phyloP scores from a whole-genome alignment of 2,113 vertebrate species.

The Eretmochelys imbricata region DNA sequence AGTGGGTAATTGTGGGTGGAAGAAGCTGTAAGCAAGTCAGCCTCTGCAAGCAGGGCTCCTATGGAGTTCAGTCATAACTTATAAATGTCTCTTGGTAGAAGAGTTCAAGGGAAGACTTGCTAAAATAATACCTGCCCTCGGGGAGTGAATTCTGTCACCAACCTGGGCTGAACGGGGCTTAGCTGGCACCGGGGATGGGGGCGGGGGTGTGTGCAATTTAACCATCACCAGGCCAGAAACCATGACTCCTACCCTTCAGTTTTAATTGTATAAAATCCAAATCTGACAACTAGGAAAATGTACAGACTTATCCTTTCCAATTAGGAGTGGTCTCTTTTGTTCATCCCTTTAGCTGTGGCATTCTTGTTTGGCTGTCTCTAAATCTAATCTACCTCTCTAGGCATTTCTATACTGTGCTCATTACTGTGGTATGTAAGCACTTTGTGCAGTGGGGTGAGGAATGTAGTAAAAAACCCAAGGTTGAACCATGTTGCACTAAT shows the following conservation, averaged over 20 bases:
- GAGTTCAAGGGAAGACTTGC: neutral
- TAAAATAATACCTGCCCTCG: neutral
- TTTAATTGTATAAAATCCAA: slow-evolving; percentile 53
- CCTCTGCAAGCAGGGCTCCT: neutral
- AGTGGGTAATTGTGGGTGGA: neutral
- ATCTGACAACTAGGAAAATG: slow-evolving; percentile 16
- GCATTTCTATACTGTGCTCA: slow-evolving; percentile 25
- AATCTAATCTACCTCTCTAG: slow-evolving; percentile 65
- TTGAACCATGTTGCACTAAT: neutral
- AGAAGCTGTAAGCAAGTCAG: neutral
- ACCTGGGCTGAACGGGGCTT: neutral
- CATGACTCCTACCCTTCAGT: neutral
- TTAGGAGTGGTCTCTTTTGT: slow-evolving; percentile 29
- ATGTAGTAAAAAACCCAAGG: neutral
- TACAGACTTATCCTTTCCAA: neutral
- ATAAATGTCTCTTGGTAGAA: neutral
- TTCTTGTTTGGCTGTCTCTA: slow-evolving; percentile 56
- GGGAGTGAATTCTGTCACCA: neutral
- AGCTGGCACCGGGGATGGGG: neutral
- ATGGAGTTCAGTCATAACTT: neutral
- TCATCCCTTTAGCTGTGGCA: neutral
- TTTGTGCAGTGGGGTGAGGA: slow-evolving; percentile 37
- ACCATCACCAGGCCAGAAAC: neutral
- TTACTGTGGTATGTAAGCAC: slow-evolving; percentile 51
- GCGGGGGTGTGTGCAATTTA: neutral